Evolutionary conservation across 92 coral and sea anemone species (phyloP), one percentile per base, ranked within the genome.

Genomic region (Pocillopora meandrina): DNA sequence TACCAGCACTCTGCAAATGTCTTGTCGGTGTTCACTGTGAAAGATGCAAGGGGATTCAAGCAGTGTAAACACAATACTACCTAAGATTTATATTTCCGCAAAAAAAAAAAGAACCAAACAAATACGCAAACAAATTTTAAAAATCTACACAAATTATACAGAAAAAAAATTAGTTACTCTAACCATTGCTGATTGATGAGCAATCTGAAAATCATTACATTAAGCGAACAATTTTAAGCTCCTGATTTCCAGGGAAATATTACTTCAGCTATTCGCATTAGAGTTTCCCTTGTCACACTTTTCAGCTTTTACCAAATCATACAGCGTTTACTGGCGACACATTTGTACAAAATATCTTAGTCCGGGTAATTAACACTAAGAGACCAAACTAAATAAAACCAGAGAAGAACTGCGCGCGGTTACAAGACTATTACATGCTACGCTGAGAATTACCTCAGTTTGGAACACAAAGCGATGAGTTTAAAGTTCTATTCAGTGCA

Each of bases 401-500:
- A 26, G 72, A 19, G 19, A 35, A 49, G 26, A 4, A 33, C 0
- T 26, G 35, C 64, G 26, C 21, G 79, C 33, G 33, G 26, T 26
- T 57, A 57, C 62, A 56, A 20, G 9, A 56, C 74, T 11, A 18
- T 74, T 13, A 31, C 42, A 36, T 14, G 57, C 14, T 70, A 13
- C 4, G 56, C 7, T 9, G 21, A 18, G 23, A 65, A 65, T 20
- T 9, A 19, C 69, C 34, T 17, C 20, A 31, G 58, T 71, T 80
- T n/a, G 1, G 26, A 34, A 65, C 31, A 71, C 71, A 81, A 60
- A 36, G 47, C 33, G 52, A 60, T 26, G 7, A 20, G 61, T 71
- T 71, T 13, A 71, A 81, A 80, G 58, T 68, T 56, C 61, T 33
- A 56, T 12, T 23, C 61, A n/a, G 19, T 81, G 58, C n/a, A 71